Evolutionary conservation across 2,113 vertebrate species (phyloP).

Genomic region (Charadrius vociferus): DNA sequence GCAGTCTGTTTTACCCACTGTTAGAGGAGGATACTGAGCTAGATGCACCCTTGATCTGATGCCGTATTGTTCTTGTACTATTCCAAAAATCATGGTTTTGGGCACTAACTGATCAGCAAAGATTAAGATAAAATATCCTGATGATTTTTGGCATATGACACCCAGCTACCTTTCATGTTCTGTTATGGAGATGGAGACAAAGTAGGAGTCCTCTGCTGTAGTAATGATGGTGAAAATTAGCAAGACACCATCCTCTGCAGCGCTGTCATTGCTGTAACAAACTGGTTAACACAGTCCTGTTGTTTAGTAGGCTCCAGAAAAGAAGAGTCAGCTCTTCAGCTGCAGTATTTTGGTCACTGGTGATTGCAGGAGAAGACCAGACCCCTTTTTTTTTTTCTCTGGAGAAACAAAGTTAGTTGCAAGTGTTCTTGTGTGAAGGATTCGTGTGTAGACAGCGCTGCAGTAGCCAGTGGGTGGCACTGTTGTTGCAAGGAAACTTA

Average conservation of each 20-base stretch:
- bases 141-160: background rate
- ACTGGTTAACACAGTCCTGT: background rate
- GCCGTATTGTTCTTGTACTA: background rate
- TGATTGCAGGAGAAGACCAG: background rate
- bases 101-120: background rate
- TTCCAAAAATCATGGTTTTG: background rate
- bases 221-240: background rate
- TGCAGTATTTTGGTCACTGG: background rate
- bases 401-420: fast-evolving
- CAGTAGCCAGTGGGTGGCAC: slow-evolving; percentile 39
- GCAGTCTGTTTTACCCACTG: background rate
- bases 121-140: background rate
- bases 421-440: background rate
- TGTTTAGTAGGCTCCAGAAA: background rate
- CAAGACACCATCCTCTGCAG: background rate
- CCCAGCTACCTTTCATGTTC: background rate
- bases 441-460: background rate
- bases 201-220: background rate
- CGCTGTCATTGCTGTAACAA: background rate
- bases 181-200: background rate
- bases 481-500: slow-evolving; percentile 39
- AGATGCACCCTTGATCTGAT: background rate
- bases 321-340: background rate
- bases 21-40: background rate
- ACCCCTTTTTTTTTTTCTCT: background rate